Conservation (phyloP, 2,888 invertebrate genomes). For the Platerodrilus igneus region DNA sequence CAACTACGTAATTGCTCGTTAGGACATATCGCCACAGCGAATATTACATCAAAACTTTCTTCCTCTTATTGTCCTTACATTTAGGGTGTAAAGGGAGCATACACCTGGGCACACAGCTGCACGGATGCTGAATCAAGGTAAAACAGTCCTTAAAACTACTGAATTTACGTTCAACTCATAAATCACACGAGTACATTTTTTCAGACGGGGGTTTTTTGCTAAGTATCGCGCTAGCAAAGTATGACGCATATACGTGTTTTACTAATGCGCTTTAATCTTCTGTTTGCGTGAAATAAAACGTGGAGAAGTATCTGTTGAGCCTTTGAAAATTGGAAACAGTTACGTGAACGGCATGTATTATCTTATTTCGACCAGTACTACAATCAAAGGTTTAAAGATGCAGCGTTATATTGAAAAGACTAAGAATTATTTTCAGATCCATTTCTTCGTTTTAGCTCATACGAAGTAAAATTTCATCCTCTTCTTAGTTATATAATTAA, state of each 20-base stretch:
- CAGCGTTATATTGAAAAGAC: too few relatives aligned
- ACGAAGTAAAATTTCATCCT: too few relatives aligned
- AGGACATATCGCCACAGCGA: constrained; percentile 21
- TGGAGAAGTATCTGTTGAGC: too few relatives aligned
- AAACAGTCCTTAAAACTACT: constrained; percentile 35
- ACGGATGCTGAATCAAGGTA: constrained; percentile 43
- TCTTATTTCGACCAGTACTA: too few relatives aligned
- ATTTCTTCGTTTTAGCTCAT: too few relatives aligned
- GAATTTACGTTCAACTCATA: constrained; percentile 34
- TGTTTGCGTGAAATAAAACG: too few relatives aligned
- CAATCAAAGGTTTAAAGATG: too few relatives aligned
- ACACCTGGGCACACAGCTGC: constrained; percentile 50
- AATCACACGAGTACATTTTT: constrained; percentile 37
- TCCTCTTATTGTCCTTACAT: constrained; percentile 42
- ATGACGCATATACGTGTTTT: constrained; percentile 34
- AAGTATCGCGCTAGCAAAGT: constrained; percentile 33
- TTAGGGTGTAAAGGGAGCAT: constrained; percentile 45
- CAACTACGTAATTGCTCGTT: constrained; percentile 14
- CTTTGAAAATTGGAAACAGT: too few relatives aligned
- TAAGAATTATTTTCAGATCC: too few relatives aligned
- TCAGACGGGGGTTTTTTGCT: constrained; percentile 36
- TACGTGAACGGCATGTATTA: too few relatives aligned
- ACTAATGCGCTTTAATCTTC: too few relatives aligned
- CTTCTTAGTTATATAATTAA: too few relatives aligned
- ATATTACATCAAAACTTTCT: constrained; percentile 40